Evolutionary conservation across 2,888 invertebrate genomes (phyloP), one percentile per base, ranked within the genome.

Genomic region (Thysanoteuthis rhombus): DNA sequence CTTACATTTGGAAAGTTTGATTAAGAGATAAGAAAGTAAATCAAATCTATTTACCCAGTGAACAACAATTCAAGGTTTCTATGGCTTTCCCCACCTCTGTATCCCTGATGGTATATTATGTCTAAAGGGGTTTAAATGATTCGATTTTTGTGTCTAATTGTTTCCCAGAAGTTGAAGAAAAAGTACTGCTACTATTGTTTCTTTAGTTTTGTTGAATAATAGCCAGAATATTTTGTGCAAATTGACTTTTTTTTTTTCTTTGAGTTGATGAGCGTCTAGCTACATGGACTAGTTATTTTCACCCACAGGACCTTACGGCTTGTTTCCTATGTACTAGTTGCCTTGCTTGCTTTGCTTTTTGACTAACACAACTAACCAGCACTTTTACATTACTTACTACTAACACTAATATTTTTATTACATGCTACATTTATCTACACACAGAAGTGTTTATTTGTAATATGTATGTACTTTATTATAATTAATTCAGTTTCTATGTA

Each of bases 301-400:
- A 91, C 28, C 91, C 32, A 91, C 36, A 42, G 39, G 42, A 91
- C 39, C 32, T 12, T 91, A 91, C 25, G 91, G 91, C 91, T 91
- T 91, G 40, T 91, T 39, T 91, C 42, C 39, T 39, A 75, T 25
- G 12, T 91, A 91, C 91, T 91, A 91, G 42, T n/a, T 42, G 91
- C 39, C 91, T 91, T 91, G 91, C 91, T 91, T 91, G 91, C 91
- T 40, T 40, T 38, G 39, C 39, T 40, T 91, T 42, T 40, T 42
- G 40, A 91, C 91, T 91, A 91, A 91, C 39, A 91, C 25, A 91
- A 40, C 42, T 91, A 91, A 91, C 42, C 40, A 91, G 91, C 91
- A 91, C 91, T 91, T 28, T 91, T 40, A 91, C 91, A 90, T 39
- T 90, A 90, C 36, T 90, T 90, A 90, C n/a, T 90, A 90, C 40